A percentile compares a stretch with the other conserved stretches of the same genome.
Conservation (phyloP, 2,113 vertebrate species). For the Sciurus niger region DNA sequence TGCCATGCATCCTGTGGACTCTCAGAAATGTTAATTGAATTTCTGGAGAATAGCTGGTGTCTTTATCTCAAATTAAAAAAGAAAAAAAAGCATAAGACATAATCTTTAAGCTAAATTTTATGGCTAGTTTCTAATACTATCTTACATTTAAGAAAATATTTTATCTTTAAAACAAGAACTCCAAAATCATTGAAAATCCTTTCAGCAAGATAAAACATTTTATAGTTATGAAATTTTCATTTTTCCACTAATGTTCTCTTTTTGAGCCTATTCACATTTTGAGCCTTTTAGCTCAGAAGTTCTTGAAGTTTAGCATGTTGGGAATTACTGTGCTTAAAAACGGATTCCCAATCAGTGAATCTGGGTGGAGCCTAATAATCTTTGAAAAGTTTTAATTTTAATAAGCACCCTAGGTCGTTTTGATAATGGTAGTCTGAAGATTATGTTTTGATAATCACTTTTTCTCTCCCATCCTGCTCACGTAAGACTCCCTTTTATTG, state of each 20-base stretch:
- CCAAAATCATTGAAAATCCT: constrained; percentile 37
- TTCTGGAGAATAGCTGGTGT: constrained; percentile 39
- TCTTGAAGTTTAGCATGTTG: constrained; percentile 49
- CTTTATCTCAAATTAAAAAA: constrained; percentile 37
- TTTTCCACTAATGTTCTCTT: constrained; percentile 45
- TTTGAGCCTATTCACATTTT: constrained; percentile 24
- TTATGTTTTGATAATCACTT: constrained; percentile 53
- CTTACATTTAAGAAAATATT: constrained; percentile 28
- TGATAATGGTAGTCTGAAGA: not conserved
- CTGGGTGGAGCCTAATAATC: not conserved
- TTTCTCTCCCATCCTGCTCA: constrained; percentile 18
- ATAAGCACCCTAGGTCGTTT: not conserved
- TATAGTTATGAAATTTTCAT: constrained; percentile 29
- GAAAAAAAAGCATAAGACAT: not conserved
- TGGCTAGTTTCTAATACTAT: constrained; percentile 46
- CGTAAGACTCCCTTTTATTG: constrained; percentile 21
- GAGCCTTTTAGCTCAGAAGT: not conserved
- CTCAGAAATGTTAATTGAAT: constrained; percentile 54
- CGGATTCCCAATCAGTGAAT: not conserved
- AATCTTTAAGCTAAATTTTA: constrained; percentile 6
- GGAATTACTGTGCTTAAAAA: constrained; percentile 52
- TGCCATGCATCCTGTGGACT: not conserved
- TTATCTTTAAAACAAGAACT: constrained; percentile 30
- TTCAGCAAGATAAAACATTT: constrained; percentile 51
- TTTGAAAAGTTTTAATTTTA: constrained; percentile 42